Base-by-base conservation (phyloP, 2,797 vertebrate species). In the Australoheros facetus region DNA sequence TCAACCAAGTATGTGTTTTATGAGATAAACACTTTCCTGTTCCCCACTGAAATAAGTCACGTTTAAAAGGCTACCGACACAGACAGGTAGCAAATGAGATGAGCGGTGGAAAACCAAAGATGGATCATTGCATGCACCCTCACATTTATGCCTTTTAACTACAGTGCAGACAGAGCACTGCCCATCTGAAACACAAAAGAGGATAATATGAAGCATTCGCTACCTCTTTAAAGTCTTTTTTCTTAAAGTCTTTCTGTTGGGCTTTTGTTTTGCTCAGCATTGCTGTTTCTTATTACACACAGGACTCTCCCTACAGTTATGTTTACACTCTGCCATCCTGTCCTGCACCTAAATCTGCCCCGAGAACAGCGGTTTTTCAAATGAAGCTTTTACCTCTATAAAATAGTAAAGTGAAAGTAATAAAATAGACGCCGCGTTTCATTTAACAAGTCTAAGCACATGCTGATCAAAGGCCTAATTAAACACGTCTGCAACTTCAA, bases 241-340 rank as follows among this genome's bases (percentile, higher is more conserved):
- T 45, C 21, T 81, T 64, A 59, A 78, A 60, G 62, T 30, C 62
- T 69, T 70, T 62, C 37, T 82, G 21, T 73, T 71, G 21, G 64
- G 70, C 19, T 62, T 74, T 42, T 76, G 59, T 70, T 76, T 58
- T 70, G 56, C 62, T 71, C 26, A 19, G 26, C 77, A 10, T 78
- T 17, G 19, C 74, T 80, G 82, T 53, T 77, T 85, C 73, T 79
- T 45, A 85, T 89, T 80, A 85, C n/a, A 13, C 62, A 59, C 59
- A 56, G 45, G 23, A 56, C 71, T 39, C 2, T 37, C 13, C 6
- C 6, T 5, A 21, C 19, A 76, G 45, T 70, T 9, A 13, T 73
- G 80, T 82, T 80, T 73, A 82, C 69, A 21, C 70, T 51, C 42
- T 8, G 55, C 56, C 8, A 16, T 62, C 57, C 37, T 26, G 57